phyloP scores from a whole-genome alignment of 2,888 invertebrate genomes.

The Phoronis australis region DNA sequence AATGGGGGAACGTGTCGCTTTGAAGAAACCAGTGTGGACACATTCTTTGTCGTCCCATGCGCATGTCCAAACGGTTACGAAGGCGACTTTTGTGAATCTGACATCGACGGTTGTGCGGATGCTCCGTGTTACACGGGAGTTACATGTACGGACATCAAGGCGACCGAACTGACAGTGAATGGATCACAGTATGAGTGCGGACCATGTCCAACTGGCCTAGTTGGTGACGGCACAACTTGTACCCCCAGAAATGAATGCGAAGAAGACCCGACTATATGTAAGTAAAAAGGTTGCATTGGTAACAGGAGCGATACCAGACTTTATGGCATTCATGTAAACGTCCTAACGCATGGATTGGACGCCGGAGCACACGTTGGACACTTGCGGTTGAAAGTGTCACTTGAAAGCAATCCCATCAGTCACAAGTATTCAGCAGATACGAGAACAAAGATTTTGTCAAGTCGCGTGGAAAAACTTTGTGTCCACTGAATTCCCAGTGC shows the following conservation, averaged over 20 bases:
- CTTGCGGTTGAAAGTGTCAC: too few species aligned
- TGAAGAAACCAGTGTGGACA: constrained; percentile 8
- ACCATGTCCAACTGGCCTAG: constrained; percentile 21
- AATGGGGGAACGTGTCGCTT: constrained; percentile 23
- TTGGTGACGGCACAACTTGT: constrained; percentile 22
- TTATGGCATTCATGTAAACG: too few species aligned
- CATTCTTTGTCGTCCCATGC: constrained; percentile 22
- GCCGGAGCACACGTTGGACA: too few species aligned
- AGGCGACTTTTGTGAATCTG: constrained; percentile 22
- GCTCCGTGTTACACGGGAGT: constrained; percentile 22
- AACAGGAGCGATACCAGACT: too few species aligned
- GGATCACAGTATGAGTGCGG: constrained; percentile 20
- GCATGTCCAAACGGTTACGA: constrained; percentile 20
- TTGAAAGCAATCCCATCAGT: too few species aligned
- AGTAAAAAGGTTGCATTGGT: too few species aligned
- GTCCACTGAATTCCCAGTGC: too few species aligned
- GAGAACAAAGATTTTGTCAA: too few species aligned
- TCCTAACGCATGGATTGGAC: too few species aligned
- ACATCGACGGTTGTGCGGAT: constrained; percentile 26
- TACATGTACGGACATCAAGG: constrained; percentile 22
- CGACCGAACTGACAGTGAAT: constrained; percentile 8
- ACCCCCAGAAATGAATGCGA: constrained; percentile 17
- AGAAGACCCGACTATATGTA: too few species aligned
- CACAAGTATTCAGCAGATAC: too few species aligned
- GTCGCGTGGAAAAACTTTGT: too few species aligned